A percentile compares a stretch with the other conserved stretches of the same genome.
Evolutionary conservation across 2,888 invertebrate genomes (phyloP).

Genomic region (Brachypalpus laphriformis): DNA sequence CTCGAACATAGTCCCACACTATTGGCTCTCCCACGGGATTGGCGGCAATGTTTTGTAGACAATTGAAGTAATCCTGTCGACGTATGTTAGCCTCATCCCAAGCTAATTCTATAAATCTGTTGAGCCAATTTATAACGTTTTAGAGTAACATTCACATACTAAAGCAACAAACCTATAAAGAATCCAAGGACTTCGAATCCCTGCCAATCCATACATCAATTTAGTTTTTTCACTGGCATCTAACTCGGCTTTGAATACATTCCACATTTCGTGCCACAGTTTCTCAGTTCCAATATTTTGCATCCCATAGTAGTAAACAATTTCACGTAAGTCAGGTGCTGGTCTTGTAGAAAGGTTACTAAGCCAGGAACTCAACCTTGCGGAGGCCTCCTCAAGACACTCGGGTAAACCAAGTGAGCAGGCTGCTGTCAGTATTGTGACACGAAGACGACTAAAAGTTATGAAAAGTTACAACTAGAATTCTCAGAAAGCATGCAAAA

Average conservation of each 20-base stretch:
- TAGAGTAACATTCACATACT: no score
- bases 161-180: conserved; percentile 87
- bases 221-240: conserved; percentile 91
- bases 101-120: conserved; percentile 88
- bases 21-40: conserved; percentile 89
- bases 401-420: conserved; percentile 85
- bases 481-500: neutral
- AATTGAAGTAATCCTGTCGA: conserved; percentile 91
- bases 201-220: conserved; percentile 88
- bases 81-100: conserved; percentile 89
- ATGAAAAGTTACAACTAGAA: neutral
- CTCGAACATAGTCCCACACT: conserved; percentile 92
- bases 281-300: conserved; percentile 84
- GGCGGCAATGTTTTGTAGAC: conserved; percentile 86
- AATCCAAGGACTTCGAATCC: conserved; percentile 86
- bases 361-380: conserved; percentile 86
- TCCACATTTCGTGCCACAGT: conserved; percentile 90
- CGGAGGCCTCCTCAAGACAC: conserved; percentile 85
- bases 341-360: conserved; percentile 81
- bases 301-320: conserved; percentile 89
- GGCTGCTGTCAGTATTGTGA: conserved; percentile 86
- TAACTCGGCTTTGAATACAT: conserved; percentile 87
- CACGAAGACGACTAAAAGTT: conserved; percentile 85
- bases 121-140: no score
- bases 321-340: conserved; percentile 86